Conservation (phyloP, 2,797 vertebrate species). For the Sebastes trivittatus region DNA sequence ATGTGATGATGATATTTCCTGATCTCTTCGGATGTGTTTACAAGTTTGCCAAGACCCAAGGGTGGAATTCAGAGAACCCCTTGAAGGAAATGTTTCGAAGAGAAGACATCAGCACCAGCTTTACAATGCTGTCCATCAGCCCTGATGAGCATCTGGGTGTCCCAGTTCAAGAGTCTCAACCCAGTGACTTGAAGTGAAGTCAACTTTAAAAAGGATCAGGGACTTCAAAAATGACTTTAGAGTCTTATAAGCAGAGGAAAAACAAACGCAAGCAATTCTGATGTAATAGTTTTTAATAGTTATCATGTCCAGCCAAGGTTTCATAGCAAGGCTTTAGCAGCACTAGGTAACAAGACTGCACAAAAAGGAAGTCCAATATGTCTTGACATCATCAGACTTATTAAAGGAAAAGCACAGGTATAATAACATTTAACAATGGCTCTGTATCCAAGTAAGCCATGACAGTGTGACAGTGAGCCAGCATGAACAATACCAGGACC, state of each 20-base stretch:
- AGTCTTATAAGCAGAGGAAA: not conserved
- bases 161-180: conserved; percentile 24
- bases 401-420: no score
- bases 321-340: no score
- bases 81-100: conserved; percentile 39
- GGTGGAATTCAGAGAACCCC: conserved; percentile 50
- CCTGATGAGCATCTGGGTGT: not conserved
- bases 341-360: no score
- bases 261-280: no score
- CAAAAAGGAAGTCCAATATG: no score
- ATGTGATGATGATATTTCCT: conserved; percentile 55
- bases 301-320: no score
- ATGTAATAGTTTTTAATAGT: no score
- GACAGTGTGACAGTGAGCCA: no score
- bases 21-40: conserved; percentile 64
- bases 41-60: conserved; percentile 47
- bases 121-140: not conserved
- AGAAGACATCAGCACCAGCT: not conserved
- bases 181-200: not conserved
- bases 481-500: no score
- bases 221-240: not conserved
- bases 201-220: not conserved
- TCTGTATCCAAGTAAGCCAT: no score
- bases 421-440: no score
- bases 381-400: no score